Percentiles rank a stretch among this genome's conserved stretches.
phyloP scores from a whole-genome alignment of 2,113 vertebrate species.

The Cryptomyrus ogoouensis region DNA sequence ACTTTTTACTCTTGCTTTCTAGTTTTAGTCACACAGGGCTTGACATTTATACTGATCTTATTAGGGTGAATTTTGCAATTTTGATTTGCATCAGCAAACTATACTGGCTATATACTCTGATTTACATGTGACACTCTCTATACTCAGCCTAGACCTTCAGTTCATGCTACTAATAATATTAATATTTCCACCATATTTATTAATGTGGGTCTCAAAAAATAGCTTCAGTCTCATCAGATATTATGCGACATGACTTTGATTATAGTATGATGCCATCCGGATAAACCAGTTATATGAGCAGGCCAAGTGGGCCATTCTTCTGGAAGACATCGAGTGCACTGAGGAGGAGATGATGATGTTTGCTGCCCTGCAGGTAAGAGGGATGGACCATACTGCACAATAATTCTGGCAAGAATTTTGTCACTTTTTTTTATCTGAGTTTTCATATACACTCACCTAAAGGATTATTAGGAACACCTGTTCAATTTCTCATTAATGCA shows the following conservation, averaged over 20 bases:
- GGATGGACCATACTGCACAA: too few relatives aligned
- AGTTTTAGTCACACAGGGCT: not conserved
- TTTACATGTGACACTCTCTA: not conserved
- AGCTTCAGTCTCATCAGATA: not conserved
- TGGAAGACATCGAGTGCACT: conserved; percentile 98
- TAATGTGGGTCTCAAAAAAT: not conserved
- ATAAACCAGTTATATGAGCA: conserved; percentile 98
- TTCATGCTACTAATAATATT: not conserved
- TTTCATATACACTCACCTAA: not conserved
- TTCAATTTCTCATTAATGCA: too few relatives aligned
- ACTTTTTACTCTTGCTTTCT: not conserved
- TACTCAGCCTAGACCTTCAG: not conserved
- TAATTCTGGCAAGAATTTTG: not conserved
- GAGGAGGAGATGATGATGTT: conserved; percentile 99
- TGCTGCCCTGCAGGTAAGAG: conserved; percentile 86
- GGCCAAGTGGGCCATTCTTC: conserved; percentile 92
- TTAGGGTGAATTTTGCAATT: not conserved
- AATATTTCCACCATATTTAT: not conserved
- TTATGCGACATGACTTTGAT: not conserved
- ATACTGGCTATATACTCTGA: not conserved
- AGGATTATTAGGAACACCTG: too few relatives aligned
- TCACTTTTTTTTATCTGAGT: not conserved
- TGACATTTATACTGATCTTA: not conserved
- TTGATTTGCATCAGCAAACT: not conserved
- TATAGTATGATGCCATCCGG: conserved; percentile 92